Base-by-base conservation (phyloP, 2,797 vertebrate genomes). In the Acanthis flammea region DNA sequence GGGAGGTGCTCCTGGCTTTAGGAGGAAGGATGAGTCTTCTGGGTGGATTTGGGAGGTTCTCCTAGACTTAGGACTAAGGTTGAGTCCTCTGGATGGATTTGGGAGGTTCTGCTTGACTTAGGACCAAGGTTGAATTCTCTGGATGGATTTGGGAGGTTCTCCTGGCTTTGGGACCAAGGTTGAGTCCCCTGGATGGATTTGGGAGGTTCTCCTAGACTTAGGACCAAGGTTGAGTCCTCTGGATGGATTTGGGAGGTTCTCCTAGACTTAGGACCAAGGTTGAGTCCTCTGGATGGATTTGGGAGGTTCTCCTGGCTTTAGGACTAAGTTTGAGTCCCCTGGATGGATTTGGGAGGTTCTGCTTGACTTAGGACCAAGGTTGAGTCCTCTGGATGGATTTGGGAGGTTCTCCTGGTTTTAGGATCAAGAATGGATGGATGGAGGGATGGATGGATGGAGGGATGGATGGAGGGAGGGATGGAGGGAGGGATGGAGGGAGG, bases 1-100 rank as follows among this genome's bases (percentile, higher is more conserved):
- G 1, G 12, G 73, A 55, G 60, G 42, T 37, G 81, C 22, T 87
- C 2, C n/a, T 60, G 66, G 27, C 6, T 18, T 16, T 28, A 5
- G 28, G 44, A n/a, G 6, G 11, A 68, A 53, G 22, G 37, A 3
- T 23, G 37, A 22, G 6, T 67, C 18, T 6, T 76, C 41, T 55
- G 33, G 22, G 0, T 3, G 8, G 13, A 18, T 63, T 33, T 55
- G 8, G 8, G 19, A 24, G 47, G 37, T 23, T 85, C 18, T 82
- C 5, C 23, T 54, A 18, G 22, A 2, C 1, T 15, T 30, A 2
- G 39, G 28, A 65, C 1, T 1, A n/a, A 37, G 22, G 9, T 1
- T 31, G 41, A 39, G 4, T 66, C 18, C 8, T 54, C 5, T 25
- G 50, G 3, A 2, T 78, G 41, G 28, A 3, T 47, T 66, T 55